Conservation (phyloP, 2,888 invertebrate species). For the Aelia acuminata region DNA sequence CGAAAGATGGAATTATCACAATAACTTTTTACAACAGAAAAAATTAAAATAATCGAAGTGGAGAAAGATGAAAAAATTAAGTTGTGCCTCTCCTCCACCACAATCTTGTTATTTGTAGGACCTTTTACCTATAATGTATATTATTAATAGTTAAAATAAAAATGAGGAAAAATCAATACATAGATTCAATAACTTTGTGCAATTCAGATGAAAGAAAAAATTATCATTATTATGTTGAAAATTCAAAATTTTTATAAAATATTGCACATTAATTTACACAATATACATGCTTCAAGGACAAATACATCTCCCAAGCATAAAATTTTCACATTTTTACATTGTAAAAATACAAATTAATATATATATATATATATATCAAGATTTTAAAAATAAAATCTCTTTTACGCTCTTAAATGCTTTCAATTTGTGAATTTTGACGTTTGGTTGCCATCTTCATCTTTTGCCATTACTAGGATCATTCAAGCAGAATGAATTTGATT, state of each 20-base stretch:
- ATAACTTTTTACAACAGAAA: neutral
- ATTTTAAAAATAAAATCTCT: conserved; percentile 47
- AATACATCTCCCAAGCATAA: conserved; percentile 33
- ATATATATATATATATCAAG: conserved; percentile 32
- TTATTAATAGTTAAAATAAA: neutral
- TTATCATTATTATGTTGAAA: conserved; percentile 11
- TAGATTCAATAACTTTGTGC: conserved; percentile 29
- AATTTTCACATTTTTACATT: conserved; percentile 44
- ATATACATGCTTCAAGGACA: conserved; percentile 34
- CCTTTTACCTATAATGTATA: conserved; percentile 15
- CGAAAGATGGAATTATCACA: neutral
- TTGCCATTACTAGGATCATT: conserved; percentile 11
- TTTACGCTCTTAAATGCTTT: conserved; percentile 28
- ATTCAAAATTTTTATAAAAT: conserved; percentile 24
- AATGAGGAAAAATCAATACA: neutral
- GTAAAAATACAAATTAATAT: conserved; percentile 49
- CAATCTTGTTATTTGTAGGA: neutral
- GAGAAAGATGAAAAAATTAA: neutral
- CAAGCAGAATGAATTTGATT: conserved; percentile 8
- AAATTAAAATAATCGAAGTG: neutral
- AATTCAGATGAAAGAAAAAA: neutral
- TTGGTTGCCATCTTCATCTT: conserved; percentile 43
- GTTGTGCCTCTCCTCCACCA: neutral
- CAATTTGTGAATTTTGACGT: conserved; percentile 17
- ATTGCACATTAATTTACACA: conserved; percentile 14